Percentiles rank a stretch among this genome's conserved stretches.
These are phyloP conservation scores for Dryas iulia DNA, from an alignment of 1,140 invertebrate genomes.

Conservation along the genomic window DNA sequence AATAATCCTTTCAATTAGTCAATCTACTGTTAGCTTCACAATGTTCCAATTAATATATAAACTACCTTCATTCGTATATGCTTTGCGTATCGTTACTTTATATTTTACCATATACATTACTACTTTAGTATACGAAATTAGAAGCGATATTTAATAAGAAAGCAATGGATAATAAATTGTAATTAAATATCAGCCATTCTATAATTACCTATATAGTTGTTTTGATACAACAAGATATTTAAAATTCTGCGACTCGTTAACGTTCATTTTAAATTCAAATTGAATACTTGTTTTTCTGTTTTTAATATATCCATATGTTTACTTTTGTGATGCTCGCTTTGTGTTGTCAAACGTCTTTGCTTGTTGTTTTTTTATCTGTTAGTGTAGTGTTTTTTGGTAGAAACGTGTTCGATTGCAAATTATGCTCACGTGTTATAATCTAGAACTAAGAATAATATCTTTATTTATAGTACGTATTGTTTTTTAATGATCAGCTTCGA, in stretches of 20 bases:
- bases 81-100: not conserved
- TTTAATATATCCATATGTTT: constrained; percentile 25
- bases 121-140: not conserved
- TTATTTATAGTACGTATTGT: too few relatives aligned
- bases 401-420: too few relatives aligned
- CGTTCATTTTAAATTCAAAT: constrained; percentile 36
- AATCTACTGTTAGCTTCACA: constrained; percentile 48
- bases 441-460: too few relatives aligned
- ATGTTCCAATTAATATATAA: constrained; percentile 51
- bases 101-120: constrained; percentile 13
- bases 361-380: not conserved
- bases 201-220: constrained; percentile 3
- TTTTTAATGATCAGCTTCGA: too few relatives aligned
- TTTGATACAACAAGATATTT: constrained; percentile 23
- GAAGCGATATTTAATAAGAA: not conserved
- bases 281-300: constrained; percentile 36
- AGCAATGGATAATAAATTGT: constrained; percentile 17
- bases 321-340: not conserved
- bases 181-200: not conserved
- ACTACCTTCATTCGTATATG: constrained; percentile 6
- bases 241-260: constrained; percentile 31
- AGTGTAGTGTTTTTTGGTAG: too few relatives aligned
- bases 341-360: not conserved
- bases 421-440: too few relatives aligned
- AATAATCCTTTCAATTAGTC: constrained; percentile 62